These are phyloP conservation scores for Psittacus erithacus DNA, from an alignment of 2,113 vertebrate genomes.

Conservation along the genomic window DNA sequence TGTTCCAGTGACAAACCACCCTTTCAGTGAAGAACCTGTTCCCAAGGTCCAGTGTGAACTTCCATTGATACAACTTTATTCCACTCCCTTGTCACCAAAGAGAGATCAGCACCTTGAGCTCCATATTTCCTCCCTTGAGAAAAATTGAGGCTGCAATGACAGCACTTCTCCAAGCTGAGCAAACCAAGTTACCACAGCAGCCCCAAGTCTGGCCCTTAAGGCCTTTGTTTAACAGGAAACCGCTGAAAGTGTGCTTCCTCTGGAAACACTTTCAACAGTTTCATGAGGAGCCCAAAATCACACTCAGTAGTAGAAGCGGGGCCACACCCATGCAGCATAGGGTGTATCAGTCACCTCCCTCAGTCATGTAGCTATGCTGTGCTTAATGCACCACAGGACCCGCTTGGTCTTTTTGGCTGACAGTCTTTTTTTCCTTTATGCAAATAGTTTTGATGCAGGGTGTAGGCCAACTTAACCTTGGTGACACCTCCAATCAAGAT, in stretches of 20 bases:
- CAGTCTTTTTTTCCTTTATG: neutral
- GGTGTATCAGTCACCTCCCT: neutral
- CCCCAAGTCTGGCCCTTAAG: neutral
- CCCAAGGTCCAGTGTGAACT: neutral
- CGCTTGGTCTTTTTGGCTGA: neutral
- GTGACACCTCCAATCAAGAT: neutral
- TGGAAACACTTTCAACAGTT: neutral
- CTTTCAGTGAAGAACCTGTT: neutral
- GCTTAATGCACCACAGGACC: neutral
- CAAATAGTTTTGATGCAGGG: neutral
- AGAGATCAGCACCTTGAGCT: neutral
- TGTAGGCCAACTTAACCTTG: neutral
- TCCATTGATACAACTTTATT: neutral
- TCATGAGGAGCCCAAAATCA: neutral
- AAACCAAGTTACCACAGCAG: neutral
- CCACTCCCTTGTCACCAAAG: neutral
- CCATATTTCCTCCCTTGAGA: accelerated
- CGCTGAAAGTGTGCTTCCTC: neutral
- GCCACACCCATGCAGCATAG: neutral
- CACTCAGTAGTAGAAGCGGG: neutral
- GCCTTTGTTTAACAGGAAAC: neutral
- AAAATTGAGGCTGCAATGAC: neutral
- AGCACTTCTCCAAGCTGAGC: neutral
- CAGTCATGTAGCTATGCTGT: neutral
- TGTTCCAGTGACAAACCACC: neutral